Evolutionary conservation across 2,888 invertebrate species (phyloP), one percentile per base, ranked within the genome.

Genomic region (Euzetes globulus): DNA sequence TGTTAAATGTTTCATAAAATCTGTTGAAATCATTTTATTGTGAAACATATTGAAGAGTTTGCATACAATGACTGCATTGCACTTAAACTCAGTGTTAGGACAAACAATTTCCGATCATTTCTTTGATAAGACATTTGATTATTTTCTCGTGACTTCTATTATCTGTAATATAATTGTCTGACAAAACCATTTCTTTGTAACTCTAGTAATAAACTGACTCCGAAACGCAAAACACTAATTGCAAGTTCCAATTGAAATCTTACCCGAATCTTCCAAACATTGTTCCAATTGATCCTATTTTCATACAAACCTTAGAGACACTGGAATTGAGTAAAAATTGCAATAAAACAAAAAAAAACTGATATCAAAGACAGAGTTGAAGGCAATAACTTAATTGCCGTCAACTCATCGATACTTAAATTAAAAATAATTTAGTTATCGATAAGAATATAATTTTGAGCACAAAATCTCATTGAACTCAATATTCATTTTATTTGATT

Each of bases 401-500:
- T 19, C 52, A 52, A 52, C 19, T 25, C 9, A 25, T 52, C 9
- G 2, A 1, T n/a, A 52, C 52, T 41, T 41, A 41, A 58, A 58
- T 19, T 58, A 25, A 27, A 25, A 15, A 27, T 15, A 25, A 58
- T 58, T 15, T 19, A 58, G 4, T 37, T 63, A 29, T 27, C 15
- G 33, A 63, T 63, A 63, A 33, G 19, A 33, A 63, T 13, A 9
- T 27, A 22, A 33, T 17, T 27, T 63, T 63, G 58, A 58, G 58
- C 1, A 19, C 58, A 58, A 58, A 58, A 17, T 63, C 63, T 27
- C n/a, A 6, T 63, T 63, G n/a, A 63, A 63, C 63, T 63, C 63
- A 63, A 63, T n/a, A 63, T 27, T 33, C 37, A 63, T 63, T 63
- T 63, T 63, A 63, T 63, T 63, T 63, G 19, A 33, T n/a, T 29